These are phyloP conservation scores for Glossophaga mutica DNA, from an alignment of 2,797 vertebrate species.

Conservation along the genomic window DNA sequence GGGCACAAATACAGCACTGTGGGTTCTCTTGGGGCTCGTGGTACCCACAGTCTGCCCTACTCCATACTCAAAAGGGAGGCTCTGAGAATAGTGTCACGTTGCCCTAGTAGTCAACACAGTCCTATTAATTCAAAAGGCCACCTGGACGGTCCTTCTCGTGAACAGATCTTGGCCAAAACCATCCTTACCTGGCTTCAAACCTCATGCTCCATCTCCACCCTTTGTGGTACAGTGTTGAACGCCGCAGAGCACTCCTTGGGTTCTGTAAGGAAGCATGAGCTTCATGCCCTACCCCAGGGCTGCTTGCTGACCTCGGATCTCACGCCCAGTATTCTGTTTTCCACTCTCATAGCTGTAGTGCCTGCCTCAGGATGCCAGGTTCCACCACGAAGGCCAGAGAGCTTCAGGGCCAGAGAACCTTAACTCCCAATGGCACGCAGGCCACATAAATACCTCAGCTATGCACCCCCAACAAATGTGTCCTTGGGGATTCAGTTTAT, in stretches of 20 bases:
- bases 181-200: not conserved
- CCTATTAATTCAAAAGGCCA: not conserved
- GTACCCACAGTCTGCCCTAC: not conserved
- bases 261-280: not conserved
- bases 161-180: not conserved
- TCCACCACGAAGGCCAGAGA: not conserved
- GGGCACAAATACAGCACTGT: not conserved
- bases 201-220: not conserved
- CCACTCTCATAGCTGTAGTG: not conserved
- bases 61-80: not conserved
- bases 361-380: not conserved
- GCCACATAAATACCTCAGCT: not conserved
- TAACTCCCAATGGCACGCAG: not conserved
- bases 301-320: not conserved
- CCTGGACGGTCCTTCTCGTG: not conserved
- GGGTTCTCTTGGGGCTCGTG: not conserved
- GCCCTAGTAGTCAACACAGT: not conserved
- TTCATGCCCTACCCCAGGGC: not conserved
- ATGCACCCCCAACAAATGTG: not conserved
- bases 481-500: not conserved
- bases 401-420: not conserved
- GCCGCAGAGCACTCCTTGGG: not conserved
- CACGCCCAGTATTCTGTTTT: not conserved
- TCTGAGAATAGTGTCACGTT: not conserved
- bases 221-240: not conserved